phyloP scores from a whole-genome alignment of 2,113 vertebrate genomes.

The Apeltes quadracus region DNA sequence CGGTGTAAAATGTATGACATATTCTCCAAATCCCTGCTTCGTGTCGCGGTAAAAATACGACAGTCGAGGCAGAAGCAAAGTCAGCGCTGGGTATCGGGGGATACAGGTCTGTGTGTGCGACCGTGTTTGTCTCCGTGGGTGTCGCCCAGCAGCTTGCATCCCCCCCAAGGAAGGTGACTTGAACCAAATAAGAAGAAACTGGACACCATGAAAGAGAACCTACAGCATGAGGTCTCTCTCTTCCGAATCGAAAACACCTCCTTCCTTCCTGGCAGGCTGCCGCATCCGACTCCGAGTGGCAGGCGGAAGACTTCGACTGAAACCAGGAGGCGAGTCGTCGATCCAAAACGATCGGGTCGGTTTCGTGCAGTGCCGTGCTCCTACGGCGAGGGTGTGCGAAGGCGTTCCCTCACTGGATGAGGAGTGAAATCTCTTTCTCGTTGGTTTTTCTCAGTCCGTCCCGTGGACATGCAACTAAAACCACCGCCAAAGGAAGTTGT shows the following conservation, averaged over 20 bases:
- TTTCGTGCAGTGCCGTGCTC: not conserved
- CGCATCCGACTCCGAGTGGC: constrained; percentile 7
- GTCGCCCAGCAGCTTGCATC: constrained; percentile 45
- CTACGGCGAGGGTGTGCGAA: not conserved
- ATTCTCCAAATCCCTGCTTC: not conserved
- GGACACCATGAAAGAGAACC: constrained; percentile 51
- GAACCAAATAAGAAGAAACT: constrained; percentile 50
- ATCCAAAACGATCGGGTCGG: constrained; percentile 6
- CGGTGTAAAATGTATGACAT: not conserved
- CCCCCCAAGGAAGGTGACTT: constrained; percentile 20
- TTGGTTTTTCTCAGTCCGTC: not conserved
- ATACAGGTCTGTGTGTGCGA: not conserved
- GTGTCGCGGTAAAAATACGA: not conserved
- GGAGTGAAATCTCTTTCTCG: not conserved
- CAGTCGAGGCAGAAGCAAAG: constrained; percentile 30
- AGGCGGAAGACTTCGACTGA: not conserved
- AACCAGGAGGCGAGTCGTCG: not conserved
- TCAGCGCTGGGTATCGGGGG: not conserved
- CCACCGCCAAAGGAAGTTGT: not conserved
- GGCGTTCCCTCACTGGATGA: not conserved
- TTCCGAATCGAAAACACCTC: constrained; percentile 12
- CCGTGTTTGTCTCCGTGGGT: constrained; percentile 7
- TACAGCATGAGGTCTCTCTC: constrained; percentile 38
- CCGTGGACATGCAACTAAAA: not conserved
- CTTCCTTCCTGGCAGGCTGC: constrained; percentile 29